Evolutionary conservation across 1,140 invertebrate genomes (phyloP).

Genomic region (fruit fly (Drosophila melanogaster)): DNA sequence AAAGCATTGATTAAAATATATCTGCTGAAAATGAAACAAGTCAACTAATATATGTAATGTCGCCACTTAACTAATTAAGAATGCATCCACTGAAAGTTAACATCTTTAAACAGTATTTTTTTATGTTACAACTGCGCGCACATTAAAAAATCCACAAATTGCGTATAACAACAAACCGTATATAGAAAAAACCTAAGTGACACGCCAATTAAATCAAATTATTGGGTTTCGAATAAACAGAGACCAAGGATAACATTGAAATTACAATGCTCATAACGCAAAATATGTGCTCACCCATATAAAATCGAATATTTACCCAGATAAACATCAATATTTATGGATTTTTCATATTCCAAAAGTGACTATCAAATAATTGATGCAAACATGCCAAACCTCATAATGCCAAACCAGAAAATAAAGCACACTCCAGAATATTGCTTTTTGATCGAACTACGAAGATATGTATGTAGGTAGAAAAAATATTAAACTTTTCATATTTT

Average conservation of each 20-base stretch:
- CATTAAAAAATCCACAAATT: too few relatives aligned
- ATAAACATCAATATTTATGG: conserved; percentile 35
- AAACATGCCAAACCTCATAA: conserved; percentile 25
- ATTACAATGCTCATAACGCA: conserved; percentile 18
- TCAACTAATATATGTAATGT: not conserved
- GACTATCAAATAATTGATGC: conserved; percentile 42
- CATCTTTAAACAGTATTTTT: too few relatives aligned
- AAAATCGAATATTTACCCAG: conserved; percentile 25
- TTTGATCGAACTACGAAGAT: conserved; percentile 23
- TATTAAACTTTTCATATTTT: conserved; percentile 32
- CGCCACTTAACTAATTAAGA: too few relatives aligned
- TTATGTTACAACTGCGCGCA: too few relatives aligned
- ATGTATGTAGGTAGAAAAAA: conserved; percentile 14
- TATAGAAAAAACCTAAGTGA: not conserved
- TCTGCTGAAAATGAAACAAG: not conserved
- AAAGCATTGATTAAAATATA: not conserved
- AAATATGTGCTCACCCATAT: conserved; percentile 6
- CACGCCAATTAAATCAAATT: conserved; percentile 13
- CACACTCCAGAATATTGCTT: conserved; percentile 27
- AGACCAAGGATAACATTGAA: conserved; percentile 7
- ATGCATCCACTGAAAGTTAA: too few relatives aligned
- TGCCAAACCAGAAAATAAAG: conserved; percentile 34
- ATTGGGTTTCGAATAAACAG: not conserved
- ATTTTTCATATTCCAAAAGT: conserved; percentile 25
- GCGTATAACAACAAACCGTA: too few relatives aligned